Conservation (phyloP, 2,797 vertebrate species). For the Vireo griseus region DNA sequence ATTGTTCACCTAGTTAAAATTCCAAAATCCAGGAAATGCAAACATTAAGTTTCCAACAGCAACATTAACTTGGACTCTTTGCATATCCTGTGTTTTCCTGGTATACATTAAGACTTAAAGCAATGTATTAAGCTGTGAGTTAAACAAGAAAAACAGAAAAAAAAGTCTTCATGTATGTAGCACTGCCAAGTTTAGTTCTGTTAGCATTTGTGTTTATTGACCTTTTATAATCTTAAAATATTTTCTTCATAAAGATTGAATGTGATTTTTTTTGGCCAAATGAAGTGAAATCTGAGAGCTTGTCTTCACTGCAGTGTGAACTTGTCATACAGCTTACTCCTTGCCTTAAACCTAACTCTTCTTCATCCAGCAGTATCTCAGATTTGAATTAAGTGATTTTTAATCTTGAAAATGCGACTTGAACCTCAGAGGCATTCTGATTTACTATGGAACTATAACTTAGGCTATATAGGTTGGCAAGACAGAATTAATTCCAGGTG, state of each 20-base stretch:
- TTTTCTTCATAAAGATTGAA: conserved; percentile 8
- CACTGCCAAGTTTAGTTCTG: not conserved
- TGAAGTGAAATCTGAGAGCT: not conserved
- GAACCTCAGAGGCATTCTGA: not conserved
- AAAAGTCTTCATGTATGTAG: not conserved
- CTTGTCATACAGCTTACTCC: not conserved
- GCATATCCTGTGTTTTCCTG: conserved; percentile 45
- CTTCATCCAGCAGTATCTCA: not conserved
- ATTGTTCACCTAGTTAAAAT: conserved; percentile 56
- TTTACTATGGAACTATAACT: not conserved
- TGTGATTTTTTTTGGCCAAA: not conserved
- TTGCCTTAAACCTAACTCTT: not conserved
- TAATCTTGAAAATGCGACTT: not conserved
- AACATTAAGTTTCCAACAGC: conserved; percentile 61
- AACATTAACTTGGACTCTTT: conserved; percentile 57
- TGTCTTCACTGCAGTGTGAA: conserved; percentile 8
- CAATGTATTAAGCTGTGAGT: conserved; percentile 33
- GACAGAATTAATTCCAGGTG: not conserved
- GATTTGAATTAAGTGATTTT: not conserved
- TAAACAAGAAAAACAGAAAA: conserved; percentile 45
- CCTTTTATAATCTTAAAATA: not conserved
- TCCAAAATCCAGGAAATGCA: conserved; percentile 53
- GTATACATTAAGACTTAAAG: conserved; percentile 32
- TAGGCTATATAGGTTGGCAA: not conserved
- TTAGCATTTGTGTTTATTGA: conserved; percentile 28